A percentile compares a stretch with the other conserved stretches of the same genome.
phyloP scores from a whole-genome alignment of 2,888 invertebrate genomes.

The Stenotaenia linearis region DNA sequence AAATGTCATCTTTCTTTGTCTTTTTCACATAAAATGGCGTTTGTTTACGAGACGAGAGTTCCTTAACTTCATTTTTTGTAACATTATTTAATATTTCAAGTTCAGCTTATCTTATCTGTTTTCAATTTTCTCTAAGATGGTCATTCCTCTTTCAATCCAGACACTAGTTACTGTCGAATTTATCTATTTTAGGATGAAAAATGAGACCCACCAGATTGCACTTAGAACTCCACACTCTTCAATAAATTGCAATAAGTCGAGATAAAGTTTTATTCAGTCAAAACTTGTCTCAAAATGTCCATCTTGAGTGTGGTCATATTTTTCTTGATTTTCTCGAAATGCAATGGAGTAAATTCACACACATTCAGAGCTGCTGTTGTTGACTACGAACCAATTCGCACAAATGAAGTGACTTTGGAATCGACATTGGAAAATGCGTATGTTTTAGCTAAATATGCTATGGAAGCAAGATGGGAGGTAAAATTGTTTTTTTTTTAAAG shows the following conservation, averaged over 20 bases:
- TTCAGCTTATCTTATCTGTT: too few relatives aligned
- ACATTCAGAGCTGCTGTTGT: neutral
- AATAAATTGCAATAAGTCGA: neutral
- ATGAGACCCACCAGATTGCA: neutral
- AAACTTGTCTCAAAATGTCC: neutral
- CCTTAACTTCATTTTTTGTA: too few relatives aligned
- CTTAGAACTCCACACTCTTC: neutral
- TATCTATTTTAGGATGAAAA: neutral
- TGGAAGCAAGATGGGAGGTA: neutral
- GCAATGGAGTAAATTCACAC: neutral
- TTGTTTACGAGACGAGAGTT: too few relatives aligned
- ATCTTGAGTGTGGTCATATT: neutral
- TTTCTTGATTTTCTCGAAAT: neutral
- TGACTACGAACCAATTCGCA: neutral
- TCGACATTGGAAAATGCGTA: neutral
- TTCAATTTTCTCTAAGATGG: neutral
- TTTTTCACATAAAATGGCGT: too few relatives aligned
- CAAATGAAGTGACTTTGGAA: neutral
- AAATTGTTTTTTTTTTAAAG: neutral
- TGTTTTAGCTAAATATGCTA: neutral
- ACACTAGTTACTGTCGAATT: neutral
- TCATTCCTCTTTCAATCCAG: neutral
- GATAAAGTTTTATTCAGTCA: neutral
- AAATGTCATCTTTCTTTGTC: too few relatives aligned
- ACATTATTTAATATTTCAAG: too few relatives aligned